Conservation (phyloP, 1,140 invertebrate species). For the Leptopilina boulardi region DNA sequence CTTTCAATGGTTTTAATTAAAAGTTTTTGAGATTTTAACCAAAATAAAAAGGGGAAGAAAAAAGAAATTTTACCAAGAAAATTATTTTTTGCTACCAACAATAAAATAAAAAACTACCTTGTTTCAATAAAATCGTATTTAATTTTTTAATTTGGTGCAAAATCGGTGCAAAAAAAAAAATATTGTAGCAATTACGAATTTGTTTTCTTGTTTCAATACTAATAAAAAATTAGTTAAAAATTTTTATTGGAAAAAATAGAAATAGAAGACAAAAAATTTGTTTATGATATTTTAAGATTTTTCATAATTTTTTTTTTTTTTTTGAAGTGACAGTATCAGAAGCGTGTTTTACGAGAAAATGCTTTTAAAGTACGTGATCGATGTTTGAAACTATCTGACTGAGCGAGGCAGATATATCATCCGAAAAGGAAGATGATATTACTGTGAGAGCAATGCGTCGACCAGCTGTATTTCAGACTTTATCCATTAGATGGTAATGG, state of each 20-base stretch:
- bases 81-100: too few species aligned
- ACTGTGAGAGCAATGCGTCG: conserved; percentile 29
- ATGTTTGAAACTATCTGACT: conserved; percentile 24
- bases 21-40: neutral
- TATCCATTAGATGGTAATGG: conserved; percentile 29
- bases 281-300: conserved; percentile 5
- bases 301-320: conserved; percentile 11
- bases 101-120: too few species aligned
- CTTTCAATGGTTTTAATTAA: conserved; percentile 7
- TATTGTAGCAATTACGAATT: too few species aligned
- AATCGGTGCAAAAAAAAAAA: too few species aligned
- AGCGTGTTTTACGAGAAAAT: conserved; percentile 18
- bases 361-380: conserved; percentile 31
- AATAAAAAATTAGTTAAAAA: too few species aligned
- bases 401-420: conserved; percentile 14
- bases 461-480: conserved; percentile 30
- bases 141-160: too few species aligned
- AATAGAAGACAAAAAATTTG: neutral
- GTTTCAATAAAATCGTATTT: too few species aligned
- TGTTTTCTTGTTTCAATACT: too few species aligned
- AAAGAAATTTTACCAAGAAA: too few species aligned
- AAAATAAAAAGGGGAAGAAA: neutral
- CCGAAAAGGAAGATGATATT: conserved; percentile 16
- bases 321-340: neutral
- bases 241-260: neutral